Conservation (phyloP, 2,797 vertebrate species). For the Ptychobarbus kaznakovi region DNA sequence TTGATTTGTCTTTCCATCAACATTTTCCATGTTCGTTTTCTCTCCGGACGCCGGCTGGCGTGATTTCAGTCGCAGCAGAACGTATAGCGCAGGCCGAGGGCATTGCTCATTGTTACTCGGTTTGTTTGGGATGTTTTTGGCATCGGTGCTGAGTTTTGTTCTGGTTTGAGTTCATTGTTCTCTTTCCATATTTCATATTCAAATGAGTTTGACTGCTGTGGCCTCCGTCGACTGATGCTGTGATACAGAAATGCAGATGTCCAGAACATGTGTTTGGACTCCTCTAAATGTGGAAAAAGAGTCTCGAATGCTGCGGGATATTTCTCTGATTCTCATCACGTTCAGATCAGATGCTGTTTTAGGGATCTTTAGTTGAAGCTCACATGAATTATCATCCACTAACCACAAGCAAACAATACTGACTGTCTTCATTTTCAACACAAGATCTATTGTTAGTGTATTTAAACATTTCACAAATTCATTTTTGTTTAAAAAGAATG, state of each 20-base stretch:
- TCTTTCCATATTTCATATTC: background rate
- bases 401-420: background rate
- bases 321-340: background rate
- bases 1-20: background rate
- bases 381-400: too few species aligned
- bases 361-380: background rate
- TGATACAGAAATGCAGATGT: background rate
- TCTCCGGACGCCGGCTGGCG: background rate
- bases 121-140: slow-evolving; percentile 2
- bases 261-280: background rate
- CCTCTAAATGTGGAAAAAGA: background rate
- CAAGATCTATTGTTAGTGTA: background rate
- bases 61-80: background rate
- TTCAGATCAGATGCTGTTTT: background rate
- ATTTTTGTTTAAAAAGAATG: too few species aligned
- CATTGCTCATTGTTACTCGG: background rate
- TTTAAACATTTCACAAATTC: too few species aligned
- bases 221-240: background rate
- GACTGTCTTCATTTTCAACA: background rate
- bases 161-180: background rate
- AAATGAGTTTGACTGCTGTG: background rate
- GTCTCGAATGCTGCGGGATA: background rate
- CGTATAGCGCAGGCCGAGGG: background rate
- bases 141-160: background rate
- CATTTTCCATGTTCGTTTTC: background rate